Evolutionary conservation across 2,888 invertebrate species (phyloP), one percentile per base, ranked within the genome.

Genomic region (Unio pictorum): DNA sequence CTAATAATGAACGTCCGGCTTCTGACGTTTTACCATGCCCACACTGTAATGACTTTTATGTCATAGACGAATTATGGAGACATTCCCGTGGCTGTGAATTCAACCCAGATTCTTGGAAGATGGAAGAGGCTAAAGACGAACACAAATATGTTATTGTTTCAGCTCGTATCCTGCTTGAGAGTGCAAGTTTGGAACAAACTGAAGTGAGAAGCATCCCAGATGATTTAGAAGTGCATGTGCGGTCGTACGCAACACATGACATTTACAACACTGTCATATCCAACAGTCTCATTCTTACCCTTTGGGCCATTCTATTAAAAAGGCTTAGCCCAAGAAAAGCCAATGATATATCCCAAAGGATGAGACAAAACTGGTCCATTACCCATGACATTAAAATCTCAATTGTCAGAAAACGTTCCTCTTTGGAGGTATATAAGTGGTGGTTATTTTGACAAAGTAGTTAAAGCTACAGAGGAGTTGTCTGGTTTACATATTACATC

Each of bases 31-130:
- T 45, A 58, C 66, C 66, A 34, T 66, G 66, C 59, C 66, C 66
- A 58, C 66, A 66, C 34, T 66, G 66, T 57, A 58, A 54, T 58
- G 66, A n/a, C 20, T 66, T 66, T 57, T 66, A 66, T 58, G 66
- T 66, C 18, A 11, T 66, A 34, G 66, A 66, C 18, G 66, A 66
- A 30, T 30, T 66, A 23, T 66, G 66, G 66, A 66, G 66, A 58
- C 58, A 58, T 30, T 20, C 59, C 18, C 26, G 30, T 30, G n/a
- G 66, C 30, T 66, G 66, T 26, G 34, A 26, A 28, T 57, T 66
- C 28, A 58, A 66, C 59, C 45, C 45, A 20, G 66, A 66, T 23
- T 23, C 23, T 23, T 23, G 23, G 23, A 23, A 23, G 23, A 23
- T 23, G 23, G 23, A 23, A 23, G 23, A 23, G 23, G 23, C 23